Percentiles rank a stretch among this genome's conserved stretches.
phyloP scores from a whole-genome alignment of 2,113 vertebrate genomes.

The Spermophilus dauricus region DNA sequence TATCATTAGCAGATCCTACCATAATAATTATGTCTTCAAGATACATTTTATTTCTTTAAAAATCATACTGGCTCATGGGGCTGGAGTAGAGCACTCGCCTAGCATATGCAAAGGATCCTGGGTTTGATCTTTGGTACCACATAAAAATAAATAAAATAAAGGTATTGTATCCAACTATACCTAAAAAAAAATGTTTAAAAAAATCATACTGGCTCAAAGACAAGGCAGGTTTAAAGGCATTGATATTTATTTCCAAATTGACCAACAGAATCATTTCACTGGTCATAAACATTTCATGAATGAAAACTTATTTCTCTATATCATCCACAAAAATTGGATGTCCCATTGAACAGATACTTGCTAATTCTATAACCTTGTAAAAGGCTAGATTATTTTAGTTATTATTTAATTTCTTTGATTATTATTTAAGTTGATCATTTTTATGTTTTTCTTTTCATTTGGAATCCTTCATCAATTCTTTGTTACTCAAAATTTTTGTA shows the following conservation, averaged over 20 bases:
- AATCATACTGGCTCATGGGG: too few relatives aligned
- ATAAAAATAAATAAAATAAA: too few relatives aligned
- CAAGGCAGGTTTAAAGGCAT: constrained; percentile 15
- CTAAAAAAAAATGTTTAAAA: too few relatives aligned
- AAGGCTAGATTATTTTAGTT: background rate
- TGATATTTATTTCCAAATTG: constrained; percentile 38
- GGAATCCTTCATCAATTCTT: background rate
- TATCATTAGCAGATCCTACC: background rate
- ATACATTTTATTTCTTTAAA: too few relatives aligned
- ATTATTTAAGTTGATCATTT: background rate
- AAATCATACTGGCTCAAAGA: constrained; percentile 9
- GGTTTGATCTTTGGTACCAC: too few relatives aligned
- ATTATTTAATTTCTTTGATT: constrained; percentile 46
- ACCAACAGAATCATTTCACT: background rate
- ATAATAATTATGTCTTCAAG: constrained; percentile 15
- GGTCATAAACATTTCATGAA: background rate
- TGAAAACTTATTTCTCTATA: constrained; percentile 4
- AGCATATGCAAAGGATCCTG: too few relatives aligned
- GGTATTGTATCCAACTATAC: too few relatives aligned
- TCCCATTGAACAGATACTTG: background rate
- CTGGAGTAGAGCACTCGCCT: too few relatives aligned
- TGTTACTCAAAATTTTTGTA: background rate
- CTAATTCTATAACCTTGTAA: background rate
- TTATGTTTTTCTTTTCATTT: background rate
- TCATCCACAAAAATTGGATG: background rate